phyloP scores from a whole-genome alignment of 2,797 vertebrate species.

The Anabas testudineus region DNA sequence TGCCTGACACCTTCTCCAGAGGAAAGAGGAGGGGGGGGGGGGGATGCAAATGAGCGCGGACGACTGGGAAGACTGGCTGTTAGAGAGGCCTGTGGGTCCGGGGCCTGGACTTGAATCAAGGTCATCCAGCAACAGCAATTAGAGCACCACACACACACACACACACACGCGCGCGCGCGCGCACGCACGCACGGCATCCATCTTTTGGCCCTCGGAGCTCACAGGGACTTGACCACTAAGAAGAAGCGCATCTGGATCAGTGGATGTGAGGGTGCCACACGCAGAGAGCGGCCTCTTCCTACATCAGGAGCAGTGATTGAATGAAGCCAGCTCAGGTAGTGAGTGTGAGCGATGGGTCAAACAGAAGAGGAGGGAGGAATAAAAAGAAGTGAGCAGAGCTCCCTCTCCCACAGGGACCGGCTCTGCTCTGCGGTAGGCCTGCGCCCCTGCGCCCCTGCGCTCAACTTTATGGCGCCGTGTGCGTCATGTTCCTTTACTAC shows the following conservation, averaged over 20 bases:
- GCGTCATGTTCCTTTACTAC: constrained; percentile 5
- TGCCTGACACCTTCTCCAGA: constrained; percentile 65
- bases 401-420: too few species aligned
- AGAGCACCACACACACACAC: constrained; percentile 34
- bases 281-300: too few species aligned
- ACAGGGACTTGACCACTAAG: constrained; percentile 18
- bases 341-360: too few species aligned
- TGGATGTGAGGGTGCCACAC: too few species aligned
- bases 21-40: constrained; percentile 2
- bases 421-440: constrained; percentile 22
- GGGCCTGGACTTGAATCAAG: constrained; percentile 65
- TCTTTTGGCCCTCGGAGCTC: constrained; percentile 13
- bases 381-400: too few species aligned
- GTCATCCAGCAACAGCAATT: constrained; percentile 65
- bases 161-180: too few species aligned
- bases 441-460: neutral
- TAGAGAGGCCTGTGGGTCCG: constrained; percentile 42
- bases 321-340: neutral
- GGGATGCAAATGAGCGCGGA: constrained; percentile 61
- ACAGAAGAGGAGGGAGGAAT: too few species aligned
- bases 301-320: too few species aligned
- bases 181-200: constrained; percentile 18
- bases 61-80: constrained; percentile 30
- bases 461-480: constrained; percentile 40
- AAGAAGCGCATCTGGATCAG: constrained; percentile 36